Percentiles rank a stretch among this genome's conserved stretches.
Evolutionary conservation across 2,888 invertebrate species (phyloP).

Genomic region (Euclidia mi): DNA sequence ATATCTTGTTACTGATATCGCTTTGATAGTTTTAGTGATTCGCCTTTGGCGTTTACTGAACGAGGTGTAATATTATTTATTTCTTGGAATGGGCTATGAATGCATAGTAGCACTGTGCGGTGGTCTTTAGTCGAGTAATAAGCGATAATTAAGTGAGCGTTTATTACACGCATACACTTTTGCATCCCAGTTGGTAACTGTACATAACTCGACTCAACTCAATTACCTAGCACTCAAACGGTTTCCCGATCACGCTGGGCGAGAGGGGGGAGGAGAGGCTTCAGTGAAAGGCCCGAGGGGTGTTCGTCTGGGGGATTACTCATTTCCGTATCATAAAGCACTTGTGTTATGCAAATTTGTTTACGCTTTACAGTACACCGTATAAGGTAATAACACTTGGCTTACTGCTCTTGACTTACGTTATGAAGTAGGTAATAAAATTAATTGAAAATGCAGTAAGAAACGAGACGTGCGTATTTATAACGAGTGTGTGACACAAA

Average conservation of each 20-base stretch:
- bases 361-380: conserved; percentile 32
- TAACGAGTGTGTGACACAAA: conserved; percentile 7
- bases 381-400: conserved; percentile 43
- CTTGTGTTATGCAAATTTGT: conserved; percentile 53
- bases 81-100: too few species aligned
- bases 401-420: conserved; percentile 28
- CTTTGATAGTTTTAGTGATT: too few species aligned
- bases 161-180: conserved; percentile 61
- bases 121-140: conserved; percentile 26
- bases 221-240: conserved; percentile 76
- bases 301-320: conserved; percentile 52
- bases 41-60: too few species aligned
- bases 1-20: too few species aligned
- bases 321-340: conserved; percentile 71
- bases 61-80: too few species aligned
- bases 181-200: conserved; percentile 50
- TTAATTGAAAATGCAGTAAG: conserved; percentile 30
- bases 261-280: too few species aligned
- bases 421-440: conserved; percentile 28
- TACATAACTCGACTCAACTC: conserved; percentile 67
- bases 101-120: neutral
- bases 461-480: neutral
- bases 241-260: conserved; percentile 58
- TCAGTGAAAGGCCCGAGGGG: conserved; percentile 9
- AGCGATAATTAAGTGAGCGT: conserved; percentile 55